Base-by-base conservation (phyloP, 30 jellyfish, hydroid and myxozoan genomes). In the Aurelia aurita region DNA sequence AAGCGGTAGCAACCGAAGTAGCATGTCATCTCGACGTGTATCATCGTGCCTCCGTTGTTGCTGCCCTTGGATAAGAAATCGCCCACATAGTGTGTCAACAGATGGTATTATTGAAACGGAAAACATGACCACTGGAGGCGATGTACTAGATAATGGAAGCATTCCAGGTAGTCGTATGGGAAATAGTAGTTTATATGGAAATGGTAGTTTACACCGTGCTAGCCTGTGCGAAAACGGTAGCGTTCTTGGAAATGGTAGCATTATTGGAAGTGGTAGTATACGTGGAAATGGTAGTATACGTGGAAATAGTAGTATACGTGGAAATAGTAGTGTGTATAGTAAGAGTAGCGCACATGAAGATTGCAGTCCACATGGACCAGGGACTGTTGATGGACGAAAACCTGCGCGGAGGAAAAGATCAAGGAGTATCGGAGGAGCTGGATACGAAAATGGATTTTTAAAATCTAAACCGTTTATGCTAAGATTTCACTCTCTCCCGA, bases 31-130 rank as follows among this genome's bases (percentile, higher is more conserved):
- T 16, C 57, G 72, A 3, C 81, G 43, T n/a, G 58, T 58, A 39
- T 51, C 91, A 7, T 82, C 91, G 31, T 71, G 91, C 46, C 68
- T 67, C 58, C 28, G 61, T 15, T 55, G 45, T 60, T 82, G 91
- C 45, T 82, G 91, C 61, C 79, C 85, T 18, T 82, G 78, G 79
- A 28, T 82, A 19, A 43, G 54, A 69, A 44, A 61, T 45, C 81
- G 76, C 15, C 91, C 71, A 15, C 22, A 2, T 14, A 34, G 85
- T 59, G 13, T 53, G 43, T 82, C 91, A 14, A 72, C 71, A 11
- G 70, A 68, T 26, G 82, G 28, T 8, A 60, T 69, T 11, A 47
- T 71, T 5, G 32, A 39, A 5, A 58, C 19, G 22, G 66, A n/a
- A 28, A 35, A 39, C 22, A 22, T 55, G 29, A 55, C 25, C 2